These are phyloP conservation scores for Corynorhinus townsendii DNA, from an alignment of 2,113 vertebrate species.

Conservation along the genomic window DNA sequence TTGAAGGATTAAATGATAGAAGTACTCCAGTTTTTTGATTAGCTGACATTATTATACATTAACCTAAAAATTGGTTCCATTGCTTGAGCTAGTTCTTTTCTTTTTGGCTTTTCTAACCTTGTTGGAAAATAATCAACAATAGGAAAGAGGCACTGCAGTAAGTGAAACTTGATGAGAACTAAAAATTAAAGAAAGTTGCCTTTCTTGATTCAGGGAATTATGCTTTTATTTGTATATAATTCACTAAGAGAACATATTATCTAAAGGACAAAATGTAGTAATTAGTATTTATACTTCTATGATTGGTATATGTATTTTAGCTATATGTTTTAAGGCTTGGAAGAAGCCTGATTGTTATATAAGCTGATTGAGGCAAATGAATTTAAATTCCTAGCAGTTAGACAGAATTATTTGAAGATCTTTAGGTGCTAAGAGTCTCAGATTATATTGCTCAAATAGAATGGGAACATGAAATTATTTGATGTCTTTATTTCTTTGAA, in stretches of 20 bases:
- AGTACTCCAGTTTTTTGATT: not conserved
- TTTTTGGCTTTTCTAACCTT: not conserved
- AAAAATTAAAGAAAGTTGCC: not conserved
- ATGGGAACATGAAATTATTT: slow-evolving; percentile 8
- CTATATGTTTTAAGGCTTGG: not conserved
- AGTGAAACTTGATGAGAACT: not conserved
- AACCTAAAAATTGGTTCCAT: not conserved
- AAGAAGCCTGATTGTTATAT: not conserved
- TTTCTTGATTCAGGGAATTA: not conserved
- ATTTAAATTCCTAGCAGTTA: not conserved
- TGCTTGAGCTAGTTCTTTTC: not conserved
- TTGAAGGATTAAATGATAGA: not conserved
- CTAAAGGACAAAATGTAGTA: not conserved
- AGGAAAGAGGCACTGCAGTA: not conserved
- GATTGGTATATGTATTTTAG: not conserved
- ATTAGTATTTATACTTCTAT: not conserved
- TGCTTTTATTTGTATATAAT: not conserved
- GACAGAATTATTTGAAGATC: not conserved
- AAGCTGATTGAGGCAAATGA: not conserved
- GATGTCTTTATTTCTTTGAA: slow-evolving; percentile 36
- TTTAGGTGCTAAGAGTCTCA: not conserved
- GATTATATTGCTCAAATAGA: not conserved
- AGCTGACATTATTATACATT: not conserved
- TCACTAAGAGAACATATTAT: not conserved
- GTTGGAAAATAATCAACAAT: not conserved